These are phyloP conservation scores for Melanotaenia maccullochi DNA, from an alignment of 2,797 vertebrate genomes.

Conservation along the genomic window DNA sequence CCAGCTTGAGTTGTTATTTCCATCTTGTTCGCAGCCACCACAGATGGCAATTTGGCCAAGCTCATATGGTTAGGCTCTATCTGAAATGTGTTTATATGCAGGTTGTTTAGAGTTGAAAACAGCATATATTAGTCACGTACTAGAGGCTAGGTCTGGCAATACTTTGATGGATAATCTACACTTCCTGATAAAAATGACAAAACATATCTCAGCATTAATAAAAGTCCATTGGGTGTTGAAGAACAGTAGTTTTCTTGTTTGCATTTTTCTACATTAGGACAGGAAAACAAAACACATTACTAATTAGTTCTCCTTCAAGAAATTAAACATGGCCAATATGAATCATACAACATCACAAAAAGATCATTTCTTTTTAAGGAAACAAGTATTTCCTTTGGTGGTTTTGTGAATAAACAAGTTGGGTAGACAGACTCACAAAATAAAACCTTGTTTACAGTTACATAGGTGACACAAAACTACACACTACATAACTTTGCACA, in stretches of 20 bases:
- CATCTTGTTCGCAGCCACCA: constrained; percentile 31
- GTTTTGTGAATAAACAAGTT: background rate
- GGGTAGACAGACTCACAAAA: background rate
- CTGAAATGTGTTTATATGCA: constrained; percentile 21
- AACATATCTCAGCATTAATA: too few relatives aligned
- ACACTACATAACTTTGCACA: background rate
- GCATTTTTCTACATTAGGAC: background rate
- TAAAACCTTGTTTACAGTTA: background rate
- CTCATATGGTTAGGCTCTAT: constrained; percentile 21
- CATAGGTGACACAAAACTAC: background rate
- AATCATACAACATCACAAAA: too few relatives aligned
- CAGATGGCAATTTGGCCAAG: constrained; percentile 31
- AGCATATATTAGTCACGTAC: background rate
- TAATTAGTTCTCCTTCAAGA: too few relatives aligned
- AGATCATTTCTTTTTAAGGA: too few relatives aligned
- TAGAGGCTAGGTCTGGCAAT: background rate
- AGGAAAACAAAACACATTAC: too few relatives aligned
- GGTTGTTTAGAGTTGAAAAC: constrained; percentile 6
- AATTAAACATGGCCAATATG: too few relatives aligned
- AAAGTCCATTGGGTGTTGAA: too few relatives aligned
- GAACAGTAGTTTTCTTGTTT: background rate
- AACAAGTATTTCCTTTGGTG: too few relatives aligned
- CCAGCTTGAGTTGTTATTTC: constrained; percentile 27
- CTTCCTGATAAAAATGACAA: background rate
- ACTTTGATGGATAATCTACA: background rate